These are phyloP conservation scores for Dendropsophus ebraccatus DNA, from an alignment of 2,113 vertebrate genomes.

Conservation along the genomic window DNA sequence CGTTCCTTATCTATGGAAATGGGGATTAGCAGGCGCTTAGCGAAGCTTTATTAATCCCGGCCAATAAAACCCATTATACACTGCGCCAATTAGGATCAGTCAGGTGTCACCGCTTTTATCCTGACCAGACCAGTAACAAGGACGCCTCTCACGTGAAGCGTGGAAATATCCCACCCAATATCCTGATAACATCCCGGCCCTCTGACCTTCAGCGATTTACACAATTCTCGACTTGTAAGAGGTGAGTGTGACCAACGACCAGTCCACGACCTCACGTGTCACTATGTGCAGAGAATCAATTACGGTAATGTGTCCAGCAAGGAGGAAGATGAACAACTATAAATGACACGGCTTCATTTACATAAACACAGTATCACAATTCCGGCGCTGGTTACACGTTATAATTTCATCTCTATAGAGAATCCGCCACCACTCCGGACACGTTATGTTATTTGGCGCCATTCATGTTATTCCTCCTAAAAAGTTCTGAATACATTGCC, in stretches of 20 bases:
- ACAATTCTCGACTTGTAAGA: background rate
- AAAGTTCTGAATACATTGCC: no score
- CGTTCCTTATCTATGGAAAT: background rate
- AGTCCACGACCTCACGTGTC: background rate
- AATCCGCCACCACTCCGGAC: no score
- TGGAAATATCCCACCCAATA: background rate
- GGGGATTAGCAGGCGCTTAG: background rate
- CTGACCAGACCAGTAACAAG: background rate
- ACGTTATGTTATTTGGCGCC: no score
- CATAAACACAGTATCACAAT: no score
- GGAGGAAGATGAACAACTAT: background rate
- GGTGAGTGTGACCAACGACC: background rate
- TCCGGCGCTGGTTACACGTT: no score
- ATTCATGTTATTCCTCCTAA: no score
- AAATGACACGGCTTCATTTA: background rate
- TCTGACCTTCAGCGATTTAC: background rate
- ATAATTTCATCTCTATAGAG: no score
- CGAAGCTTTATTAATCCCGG: conserved; percentile 5
- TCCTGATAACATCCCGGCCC: background rate
- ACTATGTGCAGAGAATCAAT: background rate
- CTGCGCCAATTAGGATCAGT: conserved; percentile 19
- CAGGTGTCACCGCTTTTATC: background rate
- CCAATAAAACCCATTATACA: conserved; percentile 9
- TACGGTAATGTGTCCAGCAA: background rate
- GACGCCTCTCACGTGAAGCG: background rate